Evolutionary conservation across 2,113 vertebrate genomes (phyloP).

Genomic region (Anseranas semipalmata): DNA sequence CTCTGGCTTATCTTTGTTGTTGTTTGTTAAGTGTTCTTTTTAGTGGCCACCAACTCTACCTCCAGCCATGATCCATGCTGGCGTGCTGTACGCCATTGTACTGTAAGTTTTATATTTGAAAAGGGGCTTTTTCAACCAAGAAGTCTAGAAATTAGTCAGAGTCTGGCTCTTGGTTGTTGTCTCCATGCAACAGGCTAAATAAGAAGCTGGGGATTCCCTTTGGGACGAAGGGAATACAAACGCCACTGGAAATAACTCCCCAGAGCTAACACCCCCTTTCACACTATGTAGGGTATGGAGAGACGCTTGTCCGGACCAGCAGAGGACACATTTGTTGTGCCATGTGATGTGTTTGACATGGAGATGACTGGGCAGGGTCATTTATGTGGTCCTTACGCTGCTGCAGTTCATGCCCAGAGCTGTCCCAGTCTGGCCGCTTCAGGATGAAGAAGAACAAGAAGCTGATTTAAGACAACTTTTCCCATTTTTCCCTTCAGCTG

Average conservation of each 20-base stretch:
- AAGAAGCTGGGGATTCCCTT: background rate
- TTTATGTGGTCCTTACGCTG: background rate
- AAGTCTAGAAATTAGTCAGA: background rate
- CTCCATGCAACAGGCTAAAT: background rate
- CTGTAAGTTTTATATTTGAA: background rate
- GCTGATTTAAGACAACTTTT: background rate
- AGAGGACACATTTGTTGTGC: background rate
- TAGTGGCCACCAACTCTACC: background rate
- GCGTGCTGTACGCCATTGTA: rapidly evolving
- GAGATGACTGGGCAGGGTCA: background rate
- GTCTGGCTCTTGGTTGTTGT: background rate
- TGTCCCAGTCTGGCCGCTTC: background rate
- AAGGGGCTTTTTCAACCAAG: background rate
- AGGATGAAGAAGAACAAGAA: background rate
- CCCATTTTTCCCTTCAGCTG: background rate
- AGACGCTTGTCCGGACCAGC: background rate
- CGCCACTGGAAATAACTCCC: background rate
- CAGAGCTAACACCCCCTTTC: background rate
- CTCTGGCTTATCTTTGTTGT: background rate
- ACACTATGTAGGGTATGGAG: background rate
- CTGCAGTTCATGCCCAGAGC: background rate
- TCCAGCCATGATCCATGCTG: background rate
- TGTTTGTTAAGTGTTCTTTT: background rate
- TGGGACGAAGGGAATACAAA: background rate
- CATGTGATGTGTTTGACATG: background rate